phyloP scores from a whole-genome alignment of 2,113 vertebrate species.

The Alaudala cheleensis region DNA sequence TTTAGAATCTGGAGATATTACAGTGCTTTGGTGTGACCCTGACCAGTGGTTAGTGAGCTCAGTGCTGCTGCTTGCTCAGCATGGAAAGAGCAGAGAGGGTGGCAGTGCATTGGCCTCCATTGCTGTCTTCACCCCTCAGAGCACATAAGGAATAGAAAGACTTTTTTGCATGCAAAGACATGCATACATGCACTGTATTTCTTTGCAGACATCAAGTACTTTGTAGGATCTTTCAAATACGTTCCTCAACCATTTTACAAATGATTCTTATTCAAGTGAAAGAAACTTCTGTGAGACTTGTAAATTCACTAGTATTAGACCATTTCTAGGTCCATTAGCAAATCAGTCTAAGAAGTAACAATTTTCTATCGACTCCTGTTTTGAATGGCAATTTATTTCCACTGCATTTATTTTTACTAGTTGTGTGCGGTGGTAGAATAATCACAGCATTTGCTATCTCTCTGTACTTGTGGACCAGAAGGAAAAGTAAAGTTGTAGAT shows the following conservation, averaged over 20 bases:
- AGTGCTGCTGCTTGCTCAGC: neutral
- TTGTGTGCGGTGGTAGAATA: neutral
- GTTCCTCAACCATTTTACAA: neutral
- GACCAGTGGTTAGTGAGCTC: neutral
- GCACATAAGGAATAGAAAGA: neutral
- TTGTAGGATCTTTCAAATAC: neutral
- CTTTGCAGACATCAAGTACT: neutral
- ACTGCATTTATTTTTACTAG: neutral
- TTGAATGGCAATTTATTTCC: neutral
- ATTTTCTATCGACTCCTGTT: neutral
- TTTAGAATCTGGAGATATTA: neutral
- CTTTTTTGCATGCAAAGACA: neutral
- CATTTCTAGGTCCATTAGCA: neutral
- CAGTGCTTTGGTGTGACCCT: neutral
- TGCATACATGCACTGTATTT: neutral
- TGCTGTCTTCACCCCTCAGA: neutral
- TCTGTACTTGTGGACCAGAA: neutral
- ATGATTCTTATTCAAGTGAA: neutral
- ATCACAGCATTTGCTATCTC: neutral
- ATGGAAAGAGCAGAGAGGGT: neutral
- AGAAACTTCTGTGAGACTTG: neutral
- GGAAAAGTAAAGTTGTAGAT: neutral
- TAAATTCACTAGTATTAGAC: neutral
- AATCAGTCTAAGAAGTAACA: neutral
- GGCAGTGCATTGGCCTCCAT: neutral